Evolutionary conservation across 2,888 invertebrate genomes (phyloP), one percentile per base, ranked within the genome.

Genomic region (Megaustenia siamemsis): DNA sequence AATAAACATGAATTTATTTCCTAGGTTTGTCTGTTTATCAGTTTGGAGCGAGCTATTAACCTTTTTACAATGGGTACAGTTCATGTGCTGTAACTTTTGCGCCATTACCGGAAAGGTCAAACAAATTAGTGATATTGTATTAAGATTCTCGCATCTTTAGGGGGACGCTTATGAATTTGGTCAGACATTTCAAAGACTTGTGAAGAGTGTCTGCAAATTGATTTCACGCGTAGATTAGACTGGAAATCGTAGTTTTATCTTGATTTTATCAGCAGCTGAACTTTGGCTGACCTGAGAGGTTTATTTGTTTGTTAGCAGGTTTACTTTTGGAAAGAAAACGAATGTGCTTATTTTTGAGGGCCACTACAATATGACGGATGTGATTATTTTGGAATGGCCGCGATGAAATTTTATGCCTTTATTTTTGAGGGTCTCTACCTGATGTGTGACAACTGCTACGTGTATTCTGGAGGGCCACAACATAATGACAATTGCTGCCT

Each of bases 1-100:
- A 49, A 49, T 73, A 49, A 73, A 73, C 49, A 49, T 5, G 32
- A 73, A 49, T 73, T 73, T 73, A 73, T 73, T 73, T 49, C 32
- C 49, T 32, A 73, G 45, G 49, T 73, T 73, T 49, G 28, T 49
- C 28, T 49, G n/a, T 32, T 15, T 21, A 49, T 21, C 28, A 24
- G 28, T 18, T 32, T 18, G 8, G n/a, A 12, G 15, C 32, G 21
- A 2, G 49, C 32, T 49, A 49, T 73, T 73, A 73, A 73, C 73
- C 73, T 73, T 73, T 21, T 4, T 32, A 28, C 1, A 12, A 1
- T 3, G 15, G 15, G 49, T 73, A 32, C 73, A 35, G 45, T 28
- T 18, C 32, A 49, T 10, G 45, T 45, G 12, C 12, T 40, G 28
- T 12, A n/a, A 43, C 43, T n/a, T 45, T 18, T n/a, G 12, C 71